A percentile compares a stretch with the other conserved stretches of the same genome.
These are phyloP conservation scores for Nowickia ferox DNA, from an alignment of 2,888 invertebrate species.

Conservation along the genomic window DNA sequence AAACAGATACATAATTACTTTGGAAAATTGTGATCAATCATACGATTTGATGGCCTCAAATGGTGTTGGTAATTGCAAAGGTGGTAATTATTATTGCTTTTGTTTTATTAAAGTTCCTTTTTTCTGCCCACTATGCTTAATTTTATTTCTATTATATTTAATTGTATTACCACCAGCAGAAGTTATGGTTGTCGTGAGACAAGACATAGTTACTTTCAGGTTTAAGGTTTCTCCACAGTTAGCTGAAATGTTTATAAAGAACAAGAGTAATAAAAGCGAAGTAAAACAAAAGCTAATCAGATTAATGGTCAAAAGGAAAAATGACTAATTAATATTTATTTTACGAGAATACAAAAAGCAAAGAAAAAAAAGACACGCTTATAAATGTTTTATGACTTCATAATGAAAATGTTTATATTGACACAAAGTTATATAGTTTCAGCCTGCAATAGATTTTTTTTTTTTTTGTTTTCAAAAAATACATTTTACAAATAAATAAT, in stretches of 20 bases:
- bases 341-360: background rate
- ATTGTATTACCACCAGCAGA: background rate
- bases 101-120: slow-evolving; percentile 5
- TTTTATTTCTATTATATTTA: background rate
- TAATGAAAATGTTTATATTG: no score
- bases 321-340: slow-evolving; percentile 10
- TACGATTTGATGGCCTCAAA: slow-evolving; percentile 74
- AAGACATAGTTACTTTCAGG: slow-evolving; percentile 35
- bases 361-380: background rate
- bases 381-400: no score
- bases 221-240: slow-evolving; percentile 21
- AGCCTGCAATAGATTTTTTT: no score
- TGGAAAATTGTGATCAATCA: slow-evolving; percentile 80
- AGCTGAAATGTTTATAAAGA: background rate
- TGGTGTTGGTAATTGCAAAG: slow-evolving; percentile 67
- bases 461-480: no score
- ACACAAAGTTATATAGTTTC: no score
- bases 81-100: slow-evolving; percentile 28
- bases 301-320: slow-evolving; percentile 32
- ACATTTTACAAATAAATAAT: no score
- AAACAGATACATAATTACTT: slow-evolving; percentile 79
- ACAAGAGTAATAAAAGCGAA: background rate
- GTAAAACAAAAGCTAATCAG: slow-evolving; percentile 39
- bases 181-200: background rate
- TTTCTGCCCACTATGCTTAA: background rate